Conservation (phyloP, 1,140 invertebrate genomes). For the Eupristina koningsbergeri region DNA sequence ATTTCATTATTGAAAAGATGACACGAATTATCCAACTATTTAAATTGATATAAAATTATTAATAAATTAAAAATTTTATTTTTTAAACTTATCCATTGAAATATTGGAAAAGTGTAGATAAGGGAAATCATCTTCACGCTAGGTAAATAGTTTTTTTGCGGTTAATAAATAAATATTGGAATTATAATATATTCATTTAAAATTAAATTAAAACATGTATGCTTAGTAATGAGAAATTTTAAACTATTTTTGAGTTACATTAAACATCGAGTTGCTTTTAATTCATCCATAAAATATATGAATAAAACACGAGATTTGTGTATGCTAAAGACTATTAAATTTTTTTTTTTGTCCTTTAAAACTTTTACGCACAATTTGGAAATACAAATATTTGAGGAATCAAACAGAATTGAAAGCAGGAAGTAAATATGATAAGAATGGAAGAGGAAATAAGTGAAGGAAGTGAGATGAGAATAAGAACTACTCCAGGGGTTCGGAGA, state of each 20-base stretch:
- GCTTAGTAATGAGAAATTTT: background rate
- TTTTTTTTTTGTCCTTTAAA: conserved; percentile 23
- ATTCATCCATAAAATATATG: background rate
- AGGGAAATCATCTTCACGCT: too few species aligned
- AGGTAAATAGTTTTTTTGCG: background rate
- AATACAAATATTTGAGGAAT: conserved; percentile 48
- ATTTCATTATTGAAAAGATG: too few species aligned
- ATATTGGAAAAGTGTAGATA: too few species aligned
- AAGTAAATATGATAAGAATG: conserved; percentile 50
- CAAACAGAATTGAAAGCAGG: conserved; percentile 32
- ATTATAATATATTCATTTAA: background rate
- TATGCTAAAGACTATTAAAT: background rate
- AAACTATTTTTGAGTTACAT: background rate
- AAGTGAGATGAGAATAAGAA: conserved; percentile 51
- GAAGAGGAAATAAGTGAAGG: conserved; percentile 45
- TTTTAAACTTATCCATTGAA: too few species aligned
- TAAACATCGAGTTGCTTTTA: background rate
- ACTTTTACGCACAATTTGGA: conserved; percentile 50
- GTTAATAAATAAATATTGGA: background rate
- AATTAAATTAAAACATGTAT: too few species aligned
- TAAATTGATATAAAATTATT: too few species aligned
- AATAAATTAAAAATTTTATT: too few species aligned
- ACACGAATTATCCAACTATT: too few species aligned
- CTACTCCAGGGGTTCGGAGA: conserved; percentile 59
- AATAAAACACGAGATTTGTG: background rate